Percentiles rank a stretch among this genome's conserved stretches.
phyloP scores from a whole-genome alignment of 1,140 invertebrate genomes.

The Drosophila albomicans region DNA sequence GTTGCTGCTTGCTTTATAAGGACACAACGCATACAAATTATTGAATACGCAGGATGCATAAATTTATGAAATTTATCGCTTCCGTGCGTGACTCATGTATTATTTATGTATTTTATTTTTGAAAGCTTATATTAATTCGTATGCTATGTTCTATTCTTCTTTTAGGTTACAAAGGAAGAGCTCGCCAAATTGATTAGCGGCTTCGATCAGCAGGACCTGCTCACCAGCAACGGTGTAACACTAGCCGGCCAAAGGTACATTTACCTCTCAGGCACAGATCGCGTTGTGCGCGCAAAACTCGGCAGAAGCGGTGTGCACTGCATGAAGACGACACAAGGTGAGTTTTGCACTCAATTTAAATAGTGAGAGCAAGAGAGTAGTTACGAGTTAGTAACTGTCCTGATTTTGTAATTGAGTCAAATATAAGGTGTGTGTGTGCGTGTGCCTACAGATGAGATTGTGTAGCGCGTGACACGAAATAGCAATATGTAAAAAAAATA shows the following conservation, averaged over 20 bases:
- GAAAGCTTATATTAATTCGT: slow-evolving; percentile 14
- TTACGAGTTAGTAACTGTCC: background rate
- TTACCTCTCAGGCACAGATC: slow-evolving; percentile 95
- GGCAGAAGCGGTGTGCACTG: slow-evolving; percentile 96
- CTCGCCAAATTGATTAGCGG: slow-evolving; percentile 93
- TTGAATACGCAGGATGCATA: slow-evolving; percentile 37
- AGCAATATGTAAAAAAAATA: too few species aligned
- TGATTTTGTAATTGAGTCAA: background rate
- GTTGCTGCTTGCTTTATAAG: slow-evolving; percentile 12
- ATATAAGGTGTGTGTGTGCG: too few species aligned
- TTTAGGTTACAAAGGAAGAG: slow-evolving; percentile 94
- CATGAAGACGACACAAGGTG: slow-evolving; percentile 97
- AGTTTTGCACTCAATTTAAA: slow-evolving; percentile 45
- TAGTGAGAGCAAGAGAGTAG: background rate
- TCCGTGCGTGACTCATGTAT: slow-evolving; percentile 58
- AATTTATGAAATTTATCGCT: slow-evolving; percentile 60
- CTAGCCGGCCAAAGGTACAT: slow-evolving; percentile 95
- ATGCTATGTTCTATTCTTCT: slow-evolving; percentile 22
- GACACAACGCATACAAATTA: slow-evolving; percentile 48
- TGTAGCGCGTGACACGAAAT: too few species aligned
- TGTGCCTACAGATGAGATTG: too few species aligned
- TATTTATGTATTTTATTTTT: background rate
- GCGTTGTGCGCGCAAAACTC: slow-evolving; percentile 95
- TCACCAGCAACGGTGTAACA: slow-evolving; percentile 94
- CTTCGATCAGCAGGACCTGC: slow-evolving; percentile 93